These are phyloP conservation scores for Drosophila macrothrix DNA, from an alignment of 2,888 invertebrate genomes.

Conservation along the genomic window DNA sequence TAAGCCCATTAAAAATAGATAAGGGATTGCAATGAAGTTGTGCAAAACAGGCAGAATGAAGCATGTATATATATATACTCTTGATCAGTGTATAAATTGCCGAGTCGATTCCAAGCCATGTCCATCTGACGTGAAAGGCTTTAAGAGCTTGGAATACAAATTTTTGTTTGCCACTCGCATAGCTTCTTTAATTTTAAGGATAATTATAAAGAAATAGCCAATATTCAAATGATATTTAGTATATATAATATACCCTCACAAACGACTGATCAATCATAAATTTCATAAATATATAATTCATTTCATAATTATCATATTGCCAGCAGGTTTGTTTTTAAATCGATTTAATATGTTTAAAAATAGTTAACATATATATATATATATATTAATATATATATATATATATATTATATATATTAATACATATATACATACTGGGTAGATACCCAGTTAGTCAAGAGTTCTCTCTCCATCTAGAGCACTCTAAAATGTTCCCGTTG, in stretches of 20 bases:
- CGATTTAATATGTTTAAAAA: background rate
- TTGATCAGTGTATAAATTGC: background rate
- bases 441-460: background rate
- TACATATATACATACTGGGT: background rate
- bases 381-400: background rate
- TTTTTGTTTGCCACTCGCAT: background rate
- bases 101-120: background rate
- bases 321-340: background rate
- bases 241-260: background rate
- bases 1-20: background rate
- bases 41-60: background rate
- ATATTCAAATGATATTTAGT: background rate
- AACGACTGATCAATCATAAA: background rate
- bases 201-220: background rate
- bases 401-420: background rate
- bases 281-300: fast-evolving
- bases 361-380: background rate
- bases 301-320: background rate
- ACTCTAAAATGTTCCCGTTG: background rate
- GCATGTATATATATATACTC: background rate
- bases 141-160: background rate
- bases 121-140: background rate
- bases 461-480: background rate
- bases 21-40: background rate
- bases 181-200: too few species aligned